Evolutionary conservation across 2,113 vertebrate species (phyloP), one percentile per base, ranked within the genome.

Genomic region (Pseudolaguvia tuberculata): DNA sequence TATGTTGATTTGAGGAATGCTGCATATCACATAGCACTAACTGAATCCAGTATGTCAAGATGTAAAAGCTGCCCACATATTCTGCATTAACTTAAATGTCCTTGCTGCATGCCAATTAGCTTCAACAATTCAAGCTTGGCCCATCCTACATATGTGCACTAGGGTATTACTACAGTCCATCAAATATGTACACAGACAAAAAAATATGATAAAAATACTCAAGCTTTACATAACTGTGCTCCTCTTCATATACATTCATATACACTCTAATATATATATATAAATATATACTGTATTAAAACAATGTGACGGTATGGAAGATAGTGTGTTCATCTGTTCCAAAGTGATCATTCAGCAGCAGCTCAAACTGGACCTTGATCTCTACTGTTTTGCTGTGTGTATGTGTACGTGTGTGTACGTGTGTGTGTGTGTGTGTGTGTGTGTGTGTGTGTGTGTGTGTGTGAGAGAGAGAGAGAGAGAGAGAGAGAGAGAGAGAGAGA

Each of bases 351-450:
- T 65, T 76, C 68, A 75, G 47, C 76, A 73, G 69, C 70, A 78
- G 61, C 78, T 76, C 65, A 70, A 80, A 73, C 68, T 83, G 81
- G 70, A 83, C 81, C 76, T 83, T 83, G 81, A 83, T 76, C 81
- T 56, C 71, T 70, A 13, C 72, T 78, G 72, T 72, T 74, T 62
- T 73, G 58, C 50, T 59, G 59, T 27, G 70, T 77, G 78, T 67
- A 50, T 51, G 52, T 29, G 75, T 78, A 51, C 62, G 50, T 50
- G 70, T 59, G 67, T 74, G 78, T 65, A 53, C 58, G 73, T 23
- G 56, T 63, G 21, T 25, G 53, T n/a, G n/a, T n/a, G n/a, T n/a
- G n/a, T n/a, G n/a, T n/a, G n/a, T n/a, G n/a, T n/a, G n/a, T n/a
- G n/a, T n/a, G n/a, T n/a, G n/a, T n/a, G n/a, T n/a, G n/a, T n/a